A percentile compares a stretch with the other conserved stretches of the same genome.
Evolutionary conservation across 2,113 vertebrate genomes (phyloP).

Genomic region (Carassius gibelio): DNA sequence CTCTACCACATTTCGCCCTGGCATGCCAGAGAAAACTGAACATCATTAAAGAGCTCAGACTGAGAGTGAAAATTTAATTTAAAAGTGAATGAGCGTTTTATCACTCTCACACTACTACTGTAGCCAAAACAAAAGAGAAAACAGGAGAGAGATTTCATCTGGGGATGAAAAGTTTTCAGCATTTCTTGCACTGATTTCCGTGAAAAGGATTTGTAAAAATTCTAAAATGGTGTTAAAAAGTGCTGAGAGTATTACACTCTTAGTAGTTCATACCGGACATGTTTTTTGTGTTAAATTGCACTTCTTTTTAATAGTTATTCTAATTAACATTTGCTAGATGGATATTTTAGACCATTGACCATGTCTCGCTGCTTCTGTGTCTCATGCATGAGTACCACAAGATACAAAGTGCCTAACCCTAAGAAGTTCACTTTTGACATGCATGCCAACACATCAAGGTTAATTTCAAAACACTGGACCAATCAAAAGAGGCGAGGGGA

Average conservation of each 20-base stretch:
- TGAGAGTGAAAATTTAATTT: background rate
- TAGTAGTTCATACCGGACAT: background rate
- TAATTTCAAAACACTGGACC: background rate
- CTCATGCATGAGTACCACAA: background rate
- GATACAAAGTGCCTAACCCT: background rate
- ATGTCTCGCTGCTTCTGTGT: background rate
- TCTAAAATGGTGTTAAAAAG: background rate
- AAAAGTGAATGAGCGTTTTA: conserved; percentile 27
- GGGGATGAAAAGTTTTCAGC: background rate
- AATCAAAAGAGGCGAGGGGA: background rate
- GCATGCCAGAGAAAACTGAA: conserved; percentile 58
- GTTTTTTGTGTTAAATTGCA: background rate
- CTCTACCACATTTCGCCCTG: conserved; percentile 59
- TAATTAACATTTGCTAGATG: background rate
- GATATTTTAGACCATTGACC: too few relatives aligned
- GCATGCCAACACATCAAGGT: background rate
- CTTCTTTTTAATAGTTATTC: background rate
- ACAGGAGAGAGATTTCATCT: background rate
- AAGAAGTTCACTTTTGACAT: background rate
- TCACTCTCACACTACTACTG: conserved; percentile 27
- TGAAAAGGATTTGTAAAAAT: background rate
- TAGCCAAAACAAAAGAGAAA: background rate
- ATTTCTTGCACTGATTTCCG: background rate
- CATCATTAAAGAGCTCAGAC: conserved; percentile 57
- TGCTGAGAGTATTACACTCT: background rate